phyloP scores from a whole-genome alignment of 2,113 vertebrate genomes.

The Chloebia gouldiae region DNA sequence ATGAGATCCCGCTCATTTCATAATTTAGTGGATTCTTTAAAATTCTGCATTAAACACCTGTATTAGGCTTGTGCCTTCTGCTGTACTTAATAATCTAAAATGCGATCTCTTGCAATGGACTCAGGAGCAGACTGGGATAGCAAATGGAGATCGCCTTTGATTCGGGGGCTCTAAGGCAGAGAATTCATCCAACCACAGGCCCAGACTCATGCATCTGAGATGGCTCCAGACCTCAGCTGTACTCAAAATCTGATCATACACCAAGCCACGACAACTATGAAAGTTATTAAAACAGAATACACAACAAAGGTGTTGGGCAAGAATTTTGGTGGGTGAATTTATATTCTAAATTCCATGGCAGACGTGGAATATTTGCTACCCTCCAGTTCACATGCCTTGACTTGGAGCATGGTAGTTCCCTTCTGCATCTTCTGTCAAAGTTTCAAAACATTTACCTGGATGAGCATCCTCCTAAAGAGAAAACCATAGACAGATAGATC shows the following conservation, averaged over 20 bases:
- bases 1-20: neutral
- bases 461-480: neutral
- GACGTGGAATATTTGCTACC: rapidly evolving
- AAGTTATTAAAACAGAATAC: rapidly evolving
- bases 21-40: neutral
- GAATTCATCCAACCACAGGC: neutral
- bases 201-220: rapidly evolving
- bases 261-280: rapidly evolving
- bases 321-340: rapidly evolving
- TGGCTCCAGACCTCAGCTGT: rapidly evolving
- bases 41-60: neutral
- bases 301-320: rapidly evolving
- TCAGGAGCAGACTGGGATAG: neutral
- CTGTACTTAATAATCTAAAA: neutral
- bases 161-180: neutral
- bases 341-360: neutral
- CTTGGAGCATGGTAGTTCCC: neutral
- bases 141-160: neutral
- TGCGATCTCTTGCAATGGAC: neutral
- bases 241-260: neutral
- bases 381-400: neutral
- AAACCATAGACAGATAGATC: neutral
- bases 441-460: neutral
- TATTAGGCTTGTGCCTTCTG: neutral
- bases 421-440: neutral